Evolutionary conservation across 2,888 invertebrate genomes (phyloP).

Genomic region (Ophraella communa): DNA sequence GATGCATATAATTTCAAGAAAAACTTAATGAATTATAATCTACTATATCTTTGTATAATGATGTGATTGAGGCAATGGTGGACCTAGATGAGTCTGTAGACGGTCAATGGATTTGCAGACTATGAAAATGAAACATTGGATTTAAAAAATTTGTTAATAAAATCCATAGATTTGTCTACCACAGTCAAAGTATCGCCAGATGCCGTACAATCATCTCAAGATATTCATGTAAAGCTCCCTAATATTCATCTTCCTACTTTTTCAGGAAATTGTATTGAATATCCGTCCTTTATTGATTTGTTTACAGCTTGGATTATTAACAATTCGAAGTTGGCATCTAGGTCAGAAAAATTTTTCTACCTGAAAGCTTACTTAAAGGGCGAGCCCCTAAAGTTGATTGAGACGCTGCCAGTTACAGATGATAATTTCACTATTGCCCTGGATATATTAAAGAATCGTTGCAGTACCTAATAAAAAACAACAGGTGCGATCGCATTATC

Average conservation of each 20-base stretch:
- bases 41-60: too few relatives aligned
- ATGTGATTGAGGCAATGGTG: too few relatives aligned
- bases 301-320: neutral
- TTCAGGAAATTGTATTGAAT: neutral
- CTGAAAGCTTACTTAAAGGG: neutral
- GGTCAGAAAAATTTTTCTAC: neutral
- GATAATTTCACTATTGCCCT: neutral
- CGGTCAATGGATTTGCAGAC: too few relatives aligned
- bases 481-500: neutral
- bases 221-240: too few relatives aligned
- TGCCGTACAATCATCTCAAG: too few relatives aligned
- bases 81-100: too few relatives aligned
- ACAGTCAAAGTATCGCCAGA: too few relatives aligned
- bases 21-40: too few relatives aligned
- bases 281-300: neutral
- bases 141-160: too few relatives aligned
- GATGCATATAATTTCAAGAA: too few relatives aligned
- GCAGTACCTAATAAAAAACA: neutral
- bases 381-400: neutral
- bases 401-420: neutral
- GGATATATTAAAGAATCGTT: neutral
- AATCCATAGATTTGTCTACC: too few relatives aligned
- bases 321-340: neutral
- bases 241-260: neutral
- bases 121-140: too few relatives aligned